Conservation (phyloP, 1,140 invertebrate species). For the Drosophila takahashii region DNA sequence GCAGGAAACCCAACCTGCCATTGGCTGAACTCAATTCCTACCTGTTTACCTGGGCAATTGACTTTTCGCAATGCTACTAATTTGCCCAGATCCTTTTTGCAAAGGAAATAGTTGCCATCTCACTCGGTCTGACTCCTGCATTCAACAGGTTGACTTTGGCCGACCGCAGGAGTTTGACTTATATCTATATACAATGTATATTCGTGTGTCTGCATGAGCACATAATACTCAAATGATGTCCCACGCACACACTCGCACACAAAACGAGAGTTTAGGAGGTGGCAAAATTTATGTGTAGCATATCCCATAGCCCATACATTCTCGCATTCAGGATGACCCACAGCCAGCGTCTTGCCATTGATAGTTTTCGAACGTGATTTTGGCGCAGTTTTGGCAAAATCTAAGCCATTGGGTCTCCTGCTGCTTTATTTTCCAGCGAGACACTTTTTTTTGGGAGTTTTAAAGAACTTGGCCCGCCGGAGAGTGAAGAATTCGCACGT, state of each 20-base stretch:
- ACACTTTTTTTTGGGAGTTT: constrained; percentile 19
- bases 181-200: constrained; percentile 28
- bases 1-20: constrained; percentile 24
- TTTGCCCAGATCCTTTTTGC: constrained; percentile 42
- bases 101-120: constrained; percentile 36
- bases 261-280: constrained; percentile 4
- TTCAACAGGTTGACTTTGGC: constrained; percentile 72
- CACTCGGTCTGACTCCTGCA: constrained; percentile 25
- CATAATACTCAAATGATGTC: constrained; percentile 45
- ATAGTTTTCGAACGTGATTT: constrained; percentile 82
- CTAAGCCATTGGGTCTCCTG: constrained; percentile 55
- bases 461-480: constrained; percentile 33
- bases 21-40: constrained; percentile 54
- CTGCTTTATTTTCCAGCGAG: constrained; percentile 38
- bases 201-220: constrained; percentile 24
- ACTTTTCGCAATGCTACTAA: constrained; percentile 72
- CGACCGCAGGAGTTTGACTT: constrained; percentile 75
- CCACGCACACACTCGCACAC: constrained; percentile 35
- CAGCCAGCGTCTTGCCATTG: constrained; percentile 64
- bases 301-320: neutral
- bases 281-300: constrained; percentile 8
- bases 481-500: constrained; percentile 66
- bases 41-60: constrained; percentile 70
- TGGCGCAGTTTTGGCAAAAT: constrained; percentile 76
- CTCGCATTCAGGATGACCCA: constrained; percentile 26